Evolutionary conservation across 64 coral and sea anemone species (phyloP).

Genomic region (Actinia equina): DNA sequence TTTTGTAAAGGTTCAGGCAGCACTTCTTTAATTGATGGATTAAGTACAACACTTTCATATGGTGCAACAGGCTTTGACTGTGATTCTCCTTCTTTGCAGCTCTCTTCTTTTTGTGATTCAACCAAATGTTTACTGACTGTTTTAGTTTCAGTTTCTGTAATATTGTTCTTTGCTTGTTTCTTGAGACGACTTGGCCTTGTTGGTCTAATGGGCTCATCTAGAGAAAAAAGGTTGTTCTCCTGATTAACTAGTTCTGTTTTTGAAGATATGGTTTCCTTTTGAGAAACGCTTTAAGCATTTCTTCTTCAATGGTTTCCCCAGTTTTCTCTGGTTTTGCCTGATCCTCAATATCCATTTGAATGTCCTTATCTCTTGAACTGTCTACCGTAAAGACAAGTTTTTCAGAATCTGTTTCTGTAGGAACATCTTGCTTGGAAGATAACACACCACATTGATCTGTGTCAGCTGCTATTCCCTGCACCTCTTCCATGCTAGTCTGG

Average conservation of each 20-base stretch:
- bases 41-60: neutral
- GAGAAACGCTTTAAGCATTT: neutral
- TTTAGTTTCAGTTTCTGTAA: neutral
- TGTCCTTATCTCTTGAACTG: neutral
- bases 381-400: neutral
- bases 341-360: neutral
- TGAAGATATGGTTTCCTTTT: neutral
- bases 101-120: neutral
- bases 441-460: neutral
- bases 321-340: neutral
- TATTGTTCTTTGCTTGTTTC: neutral
- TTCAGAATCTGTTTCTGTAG: neutral
- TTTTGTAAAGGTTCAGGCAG: neutral
- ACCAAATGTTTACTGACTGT: neutral
- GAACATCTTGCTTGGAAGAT: neutral
- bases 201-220: neutral
- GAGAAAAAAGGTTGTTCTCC: neutral
- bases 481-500: neutral
- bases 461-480: neutral
- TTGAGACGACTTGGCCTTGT: neutral
- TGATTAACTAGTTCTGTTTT: neutral
- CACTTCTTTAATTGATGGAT: neutral
- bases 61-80: neutral
- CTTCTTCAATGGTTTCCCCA: neutral
- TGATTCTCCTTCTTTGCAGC: neutral